A percentile compares a stretch with the other conserved stretches of the same genome.
These are phyloP conservation scores for Ictalurus furcatus DNA, from an alignment of 2,113 vertebrate genomes.

Conservation along the genomic window DNA sequence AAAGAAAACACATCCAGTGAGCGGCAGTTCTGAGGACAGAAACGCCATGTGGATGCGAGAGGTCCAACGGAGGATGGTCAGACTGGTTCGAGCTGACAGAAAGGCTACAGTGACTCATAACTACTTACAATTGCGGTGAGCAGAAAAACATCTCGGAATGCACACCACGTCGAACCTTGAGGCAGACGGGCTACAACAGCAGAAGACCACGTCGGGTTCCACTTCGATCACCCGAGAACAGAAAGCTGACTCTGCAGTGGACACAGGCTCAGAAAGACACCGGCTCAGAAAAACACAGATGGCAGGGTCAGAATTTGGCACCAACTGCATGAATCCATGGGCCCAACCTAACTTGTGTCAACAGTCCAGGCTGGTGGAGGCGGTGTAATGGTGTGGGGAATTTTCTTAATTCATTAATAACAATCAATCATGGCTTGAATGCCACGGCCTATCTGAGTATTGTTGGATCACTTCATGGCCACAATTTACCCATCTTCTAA, in stretches of 20 bases:
- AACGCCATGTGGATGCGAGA: no score
- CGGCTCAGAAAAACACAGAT: background rate
- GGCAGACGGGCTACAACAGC: background rate
- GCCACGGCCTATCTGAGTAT: no score
- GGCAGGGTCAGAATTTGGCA: background rate
- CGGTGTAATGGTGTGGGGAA: no score
- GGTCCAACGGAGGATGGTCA: background rate
- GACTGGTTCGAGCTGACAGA: background rate
- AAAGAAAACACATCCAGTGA: background rate
- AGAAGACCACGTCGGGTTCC: background rate
- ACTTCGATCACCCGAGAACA: background rate
- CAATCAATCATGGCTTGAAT: background rate
- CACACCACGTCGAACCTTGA: background rate
- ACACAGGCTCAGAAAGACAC: background rate
- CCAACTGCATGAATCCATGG: no score
- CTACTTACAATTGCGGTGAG: background rate
- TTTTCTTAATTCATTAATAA: background rate
- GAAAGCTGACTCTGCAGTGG: background rate
- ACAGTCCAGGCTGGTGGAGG: no score
- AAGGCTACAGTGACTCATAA: background rate
- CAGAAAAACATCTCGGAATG: background rate
- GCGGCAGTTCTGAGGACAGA: no score
- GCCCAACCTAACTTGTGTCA: no score
- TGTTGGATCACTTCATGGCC: no score
- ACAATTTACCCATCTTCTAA: no score